Conservation (phyloP, 2,797 vertebrate genomes). For the Anisognathus igniventris region DNA sequence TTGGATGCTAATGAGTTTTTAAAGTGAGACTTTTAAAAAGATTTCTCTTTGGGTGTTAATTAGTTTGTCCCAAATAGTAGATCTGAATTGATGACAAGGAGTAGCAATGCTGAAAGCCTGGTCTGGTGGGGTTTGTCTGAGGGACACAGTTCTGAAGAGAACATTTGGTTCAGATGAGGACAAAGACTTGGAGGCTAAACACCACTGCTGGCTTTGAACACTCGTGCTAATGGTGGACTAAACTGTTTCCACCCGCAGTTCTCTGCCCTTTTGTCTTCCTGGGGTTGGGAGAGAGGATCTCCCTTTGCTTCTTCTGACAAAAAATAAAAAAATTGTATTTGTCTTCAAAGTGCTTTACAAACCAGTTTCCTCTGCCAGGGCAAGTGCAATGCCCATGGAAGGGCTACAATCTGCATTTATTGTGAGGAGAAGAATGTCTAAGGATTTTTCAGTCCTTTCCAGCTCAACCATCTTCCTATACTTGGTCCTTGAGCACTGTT, state of each 20-base stretch:
- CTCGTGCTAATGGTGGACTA: background rate
- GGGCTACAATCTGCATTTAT: background rate
- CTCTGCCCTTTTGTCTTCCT: background rate
- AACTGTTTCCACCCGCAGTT: background rate
- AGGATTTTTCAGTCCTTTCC: background rate
- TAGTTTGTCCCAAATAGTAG: background rate
- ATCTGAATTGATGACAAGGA: background rate
- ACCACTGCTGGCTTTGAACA: background rate
- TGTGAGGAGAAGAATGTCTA: background rate
- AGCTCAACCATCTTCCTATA: background rate
- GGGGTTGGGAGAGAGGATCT: background rate
- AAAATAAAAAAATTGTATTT: background rate
- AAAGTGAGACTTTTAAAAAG: background rate
- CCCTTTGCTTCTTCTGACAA: background rate
- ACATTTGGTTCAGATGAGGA: background rate
- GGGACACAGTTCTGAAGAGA: background rate
- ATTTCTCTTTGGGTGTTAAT: background rate
- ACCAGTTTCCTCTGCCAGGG: background rate
- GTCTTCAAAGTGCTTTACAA: background rate
- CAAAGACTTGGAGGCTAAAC: background rate
- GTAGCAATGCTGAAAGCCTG: background rate
- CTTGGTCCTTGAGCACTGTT: background rate
- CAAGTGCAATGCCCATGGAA: background rate
- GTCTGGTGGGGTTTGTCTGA: background rate
- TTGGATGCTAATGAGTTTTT: background rate